Percentiles rank a stretch among this genome's conserved stretches.
Conservation (phyloP, 2,797 vertebrate species). For the Chaetodon trifasciatus region DNA sequence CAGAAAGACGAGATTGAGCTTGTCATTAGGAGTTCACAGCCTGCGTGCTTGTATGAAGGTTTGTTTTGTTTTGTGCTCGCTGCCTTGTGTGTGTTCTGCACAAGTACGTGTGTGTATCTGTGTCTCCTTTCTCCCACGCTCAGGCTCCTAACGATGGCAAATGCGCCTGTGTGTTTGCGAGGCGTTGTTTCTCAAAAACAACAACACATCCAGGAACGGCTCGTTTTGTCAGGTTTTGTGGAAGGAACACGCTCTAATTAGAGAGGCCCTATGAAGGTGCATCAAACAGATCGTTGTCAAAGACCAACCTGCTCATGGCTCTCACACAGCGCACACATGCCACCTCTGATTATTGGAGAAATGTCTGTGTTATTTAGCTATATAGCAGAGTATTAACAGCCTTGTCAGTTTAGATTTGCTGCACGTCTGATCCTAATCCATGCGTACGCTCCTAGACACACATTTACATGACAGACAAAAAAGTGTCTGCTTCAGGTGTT, state of each 20-base stretch:
- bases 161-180: conserved; percentile 82
- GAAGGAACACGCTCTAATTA: conserved; percentile 84
- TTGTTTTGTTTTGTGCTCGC: conserved; percentile 83
- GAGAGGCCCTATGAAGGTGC: conserved; percentile 82
- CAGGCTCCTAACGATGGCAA: conserved; percentile 81
- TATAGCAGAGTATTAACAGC: conserved; percentile 78
- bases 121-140: conserved; percentile 82
- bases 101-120: conserved; percentile 49
- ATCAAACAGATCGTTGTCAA: conserved; percentile 82
- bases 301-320: conserved; percentile 78
- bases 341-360: conserved; percentile 81
- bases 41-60: conserved; percentile 78
- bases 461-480: conserved; percentile 69
- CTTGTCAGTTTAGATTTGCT: conserved; percentile 81
- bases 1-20: conserved; percentile 84
- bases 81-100: conserved; percentile 63
- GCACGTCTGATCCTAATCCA: conserved; percentile 73
- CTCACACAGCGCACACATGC: conserved; percentile 75
- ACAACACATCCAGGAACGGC: conserved; percentile 82
- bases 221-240: conserved; percentile 82
- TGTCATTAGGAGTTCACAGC: conserved; percentile 83
- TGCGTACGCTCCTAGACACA: conserved; percentile 49
- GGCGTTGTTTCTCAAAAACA: conserved; percentile 82
- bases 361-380: conserved; percentile 79
- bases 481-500: conserved; percentile 66